Evolutionary conservation across 1,140 invertebrate species (phyloP), one percentile per base, ranked within the genome.

Genomic region (Pissodes strobi): DNA sequence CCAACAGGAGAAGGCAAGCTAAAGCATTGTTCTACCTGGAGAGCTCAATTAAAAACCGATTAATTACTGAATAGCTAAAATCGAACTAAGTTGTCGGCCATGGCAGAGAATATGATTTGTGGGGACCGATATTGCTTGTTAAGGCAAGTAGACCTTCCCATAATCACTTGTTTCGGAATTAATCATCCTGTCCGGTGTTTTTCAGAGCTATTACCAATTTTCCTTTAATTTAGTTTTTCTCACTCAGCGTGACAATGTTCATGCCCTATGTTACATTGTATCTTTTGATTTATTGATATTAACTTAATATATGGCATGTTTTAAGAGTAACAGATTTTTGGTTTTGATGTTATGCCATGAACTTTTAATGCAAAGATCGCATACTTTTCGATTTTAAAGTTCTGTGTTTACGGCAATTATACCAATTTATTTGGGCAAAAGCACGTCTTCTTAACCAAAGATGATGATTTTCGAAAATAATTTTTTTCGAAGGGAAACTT

Each of bases 11-110:
- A 19, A 43, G 56, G 27, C 38, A 49, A 59, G 39, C 52, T 49
- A 48, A 45, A 41, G 53, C 21, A 17, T 22, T 39, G 46, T 49
- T 55, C 52, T 64, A 66, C 64, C 64, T 63, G 64, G 64, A 66
- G 63, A 66, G 69, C 70, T 70, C 72, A 64, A 73, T 73, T 69
- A 73, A 72, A 73, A 73, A 73, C 69, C 66, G 69, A 72, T 73
- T 73, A 73, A 73, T 73, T 73, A 73, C 72, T 69, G 61, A 70
- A 70, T 72, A 63, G 72, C 71, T 70, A 68, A 73, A 73, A 73
- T 70, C 72, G 72, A 72, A 63, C 60, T 59, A 70, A 60, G 66
- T 70, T 73, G 72, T 72, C 70, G 68, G 55, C 61, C 68, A 45
- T 58, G 53, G 21, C 53, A 39, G 23, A 55, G 63, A 69, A 64